Percentiles rank a stretch among this genome's conserved stretches.
Evolutionary conservation across 2,888 invertebrate species (phyloP).

Genomic region (Dinocampus coccinellae): DNA sequence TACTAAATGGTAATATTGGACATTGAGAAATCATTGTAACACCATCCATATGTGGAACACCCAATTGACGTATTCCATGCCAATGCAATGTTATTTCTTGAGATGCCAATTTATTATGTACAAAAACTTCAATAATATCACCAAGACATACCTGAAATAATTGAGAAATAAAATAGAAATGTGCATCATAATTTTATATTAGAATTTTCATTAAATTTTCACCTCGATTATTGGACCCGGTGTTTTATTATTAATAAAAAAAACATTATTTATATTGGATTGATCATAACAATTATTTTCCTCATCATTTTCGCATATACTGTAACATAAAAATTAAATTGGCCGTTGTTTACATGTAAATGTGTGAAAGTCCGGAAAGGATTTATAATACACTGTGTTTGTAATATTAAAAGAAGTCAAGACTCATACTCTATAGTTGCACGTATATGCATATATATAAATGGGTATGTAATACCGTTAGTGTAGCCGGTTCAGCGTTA

Average conservation of each 20-base stretch:
- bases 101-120: constrained; percentile 52
- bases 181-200: neutral
- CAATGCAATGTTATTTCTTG: constrained; percentile 68
- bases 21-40: constrained; percentile 69
- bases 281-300: constrained; percentile 14
- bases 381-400: no score
- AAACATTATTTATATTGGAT: neutral
- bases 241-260: constrained; percentile 54
- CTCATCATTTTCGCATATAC: constrained; percentile 11
- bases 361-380: neutral
- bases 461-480: constrained; percentile 15
- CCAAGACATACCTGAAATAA: constrained; percentile 52
- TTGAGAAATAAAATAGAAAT: neutral
- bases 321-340: constrained; percentile 9
- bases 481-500: neutral
- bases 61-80: constrained; percentile 69
- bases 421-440: neutral
- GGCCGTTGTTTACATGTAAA: neutral
- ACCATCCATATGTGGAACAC: constrained; percentile 66
- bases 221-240: constrained; percentile 60
- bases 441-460: neutral
- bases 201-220: constrained; percentile 20
- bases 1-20: constrained; percentile 61
- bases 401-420: no score
- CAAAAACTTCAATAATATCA: constrained; percentile 52